Conservation (phyloP, 2,888 invertebrate genomes). For the Pyrrhosoma nymphula region DNA sequence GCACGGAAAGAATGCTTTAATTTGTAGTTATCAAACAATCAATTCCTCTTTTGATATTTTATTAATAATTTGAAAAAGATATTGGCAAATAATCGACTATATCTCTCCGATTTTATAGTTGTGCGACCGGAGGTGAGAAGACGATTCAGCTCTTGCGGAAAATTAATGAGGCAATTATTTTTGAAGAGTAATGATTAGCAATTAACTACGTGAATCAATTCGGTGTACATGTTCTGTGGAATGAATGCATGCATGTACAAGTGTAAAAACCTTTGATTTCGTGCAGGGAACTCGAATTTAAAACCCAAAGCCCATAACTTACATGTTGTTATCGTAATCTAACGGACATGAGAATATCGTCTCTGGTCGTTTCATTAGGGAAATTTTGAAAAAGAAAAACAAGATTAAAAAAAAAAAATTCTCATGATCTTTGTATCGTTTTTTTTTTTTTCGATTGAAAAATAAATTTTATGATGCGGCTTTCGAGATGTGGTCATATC, state of each 20-base stretch:
- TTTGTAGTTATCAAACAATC: too few relatives aligned
- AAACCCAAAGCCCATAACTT: not conserved
- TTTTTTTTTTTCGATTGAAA: not conserved
- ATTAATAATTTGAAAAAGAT: too few relatives aligned
- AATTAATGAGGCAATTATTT: too few relatives aligned
- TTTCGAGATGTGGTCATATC: not conserved
- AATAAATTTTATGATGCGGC: not conserved
- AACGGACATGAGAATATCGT: not conserved
- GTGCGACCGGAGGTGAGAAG: too few relatives aligned
- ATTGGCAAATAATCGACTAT: too few relatives aligned
- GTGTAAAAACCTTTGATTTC: not conserved
- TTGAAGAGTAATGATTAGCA: too few relatives aligned
- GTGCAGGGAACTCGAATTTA: not conserved
- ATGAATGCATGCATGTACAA: not conserved
- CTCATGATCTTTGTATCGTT: not conserved
- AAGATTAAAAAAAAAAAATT: not conserved
- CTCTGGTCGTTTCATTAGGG: not conserved
- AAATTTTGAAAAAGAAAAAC: not conserved
- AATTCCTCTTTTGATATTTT: too few relatives aligned
- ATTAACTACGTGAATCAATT: not conserved
- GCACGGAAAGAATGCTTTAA: too few relatives aligned
- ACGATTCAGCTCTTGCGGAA: too few relatives aligned
- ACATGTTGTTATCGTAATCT: not conserved
- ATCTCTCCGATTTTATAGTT: too few relatives aligned
- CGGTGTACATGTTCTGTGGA: not conserved